Evolutionary conservation across 2,888 invertebrate species (phyloP), one percentile per base, ranked within the genome.

Genomic region (Pelosia muscerda): DNA sequence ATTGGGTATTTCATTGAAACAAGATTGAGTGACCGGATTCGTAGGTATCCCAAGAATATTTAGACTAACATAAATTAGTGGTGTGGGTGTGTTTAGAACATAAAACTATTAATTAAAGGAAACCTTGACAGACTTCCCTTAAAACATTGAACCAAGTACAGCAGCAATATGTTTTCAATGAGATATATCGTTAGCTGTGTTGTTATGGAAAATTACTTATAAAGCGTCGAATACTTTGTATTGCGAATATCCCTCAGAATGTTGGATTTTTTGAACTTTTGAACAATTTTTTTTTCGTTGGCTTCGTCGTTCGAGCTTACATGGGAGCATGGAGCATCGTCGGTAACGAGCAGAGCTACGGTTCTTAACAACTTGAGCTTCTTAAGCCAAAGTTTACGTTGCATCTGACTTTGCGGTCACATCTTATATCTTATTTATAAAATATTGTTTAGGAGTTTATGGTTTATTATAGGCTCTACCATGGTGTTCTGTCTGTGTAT

Each of bases 151-250:
- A 23, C 15, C 49, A 15, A 58, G 49, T 59, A 34, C 22, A 34
- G 26, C 26, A 25, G 28, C 25, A 15, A 55, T 26, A 25, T 25
- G 15, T 55, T 38, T 53, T n/a, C 19, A 55, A 26, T 34, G 4
- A 31, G 23, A 49, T 62, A n/a, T 13, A n/a, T 56, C n/a, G 56
- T n/a, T 9, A 26, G n/a, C n/a, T 13, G 22, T 31, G n/a, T 53
- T 49, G 13, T 42, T 56, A 71, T 68, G 76, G 79, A 79, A 79
- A 84, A 78, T 75, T 64, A 73, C 75, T 69, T 42, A n/a, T 13
- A 38, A 38, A 15, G 38, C 38, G 38, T 10, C 9, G 31, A 2
- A 28, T 26, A 26, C 6, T 61, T 42, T 49, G 23, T n/a, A 34
- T 59, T 31, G 15, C 22, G 49, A 49, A n/a, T 49, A 49, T 49